Base-by-base conservation (phyloP, 2,888 invertebrate species). In the Smittia aterrima region DNA sequence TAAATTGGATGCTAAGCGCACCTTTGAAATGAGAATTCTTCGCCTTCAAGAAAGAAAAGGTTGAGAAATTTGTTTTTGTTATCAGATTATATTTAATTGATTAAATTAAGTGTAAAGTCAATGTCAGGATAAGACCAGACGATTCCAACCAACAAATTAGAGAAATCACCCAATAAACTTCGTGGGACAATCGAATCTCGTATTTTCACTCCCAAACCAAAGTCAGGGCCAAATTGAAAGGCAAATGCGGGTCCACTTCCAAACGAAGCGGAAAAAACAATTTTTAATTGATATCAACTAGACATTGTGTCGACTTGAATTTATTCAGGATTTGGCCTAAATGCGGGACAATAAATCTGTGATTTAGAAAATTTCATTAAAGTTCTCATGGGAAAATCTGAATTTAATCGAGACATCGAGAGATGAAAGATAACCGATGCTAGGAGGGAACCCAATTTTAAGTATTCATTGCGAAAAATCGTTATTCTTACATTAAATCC, bases 231-330 rank as follows among this genome's bases (percentile, higher is more conserved):
- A 47, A 58, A 58, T 58, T 22, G 13, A 22, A 58, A 58, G 58
- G 9, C 22, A 18, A 58, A 58, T 58, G 58, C 58, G 58, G 58
- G 58, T 58, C n/a, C 58, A 58, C 58, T 58, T 58, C 58, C 58
- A 6, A 47, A 9, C 32, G n/a, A 47, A 47, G n/a, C 6, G 47
- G 47, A n/a, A 47, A n/a, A n/a, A n/a, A n/a, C n/a, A n/a, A n/a
- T 38, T 58, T 58, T 58, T 58, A 58, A 58, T 22, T 58, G 58
- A 58, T 58, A 2, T 18, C 2, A 58, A 58, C n/a, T 2, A 9
- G 47, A 47, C 16, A 6, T 47, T 58, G 7, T 58, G 58, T 18
- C 22, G 18, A 22, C 4, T 18, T 18, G 22, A 22, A 22, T 58
- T 58, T 22, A 22, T 58, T 18, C n/a, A 58, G 7, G 22, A 58